phyloP scores from a whole-genome alignment of 2,797 vertebrate genomes.

The Poeciliopsis presidionis region DNA sequence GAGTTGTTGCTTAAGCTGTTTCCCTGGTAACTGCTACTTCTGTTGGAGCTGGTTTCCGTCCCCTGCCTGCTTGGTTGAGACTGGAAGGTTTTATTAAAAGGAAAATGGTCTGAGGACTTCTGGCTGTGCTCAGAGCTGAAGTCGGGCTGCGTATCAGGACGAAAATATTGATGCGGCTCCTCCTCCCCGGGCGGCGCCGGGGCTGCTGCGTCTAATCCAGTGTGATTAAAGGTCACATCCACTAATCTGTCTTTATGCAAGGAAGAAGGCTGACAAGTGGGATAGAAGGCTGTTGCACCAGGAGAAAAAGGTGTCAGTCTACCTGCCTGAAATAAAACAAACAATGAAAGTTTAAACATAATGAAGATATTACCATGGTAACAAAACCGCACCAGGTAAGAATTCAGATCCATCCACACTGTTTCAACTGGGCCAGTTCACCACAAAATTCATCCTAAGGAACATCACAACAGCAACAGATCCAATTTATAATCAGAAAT shows the following conservation, averaged over 20 bases:
- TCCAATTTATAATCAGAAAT: not conserved
- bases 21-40: constrained; percentile 52
- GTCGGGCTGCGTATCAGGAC: constrained; percentile 33
- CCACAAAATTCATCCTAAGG: not conserved
- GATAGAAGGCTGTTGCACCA: constrained; percentile 12
- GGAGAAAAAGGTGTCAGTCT: constrained; percentile 5
- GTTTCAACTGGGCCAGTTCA: not conserved
- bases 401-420: too few relatives aligned
- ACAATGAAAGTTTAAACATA: not conserved
- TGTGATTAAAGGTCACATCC: constrained; percentile 31
- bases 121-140: constrained; percentile 61
- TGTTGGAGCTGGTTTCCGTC: constrained; percentile 44
- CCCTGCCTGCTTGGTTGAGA: constrained; percentile 9
- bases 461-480: not conserved
- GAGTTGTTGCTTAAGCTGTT: constrained; percentile 49
- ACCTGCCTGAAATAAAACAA: constrained; percentile 51
- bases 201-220: constrained; percentile 17
- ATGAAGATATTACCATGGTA: not conserved
- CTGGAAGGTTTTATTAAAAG: constrained; percentile 46
- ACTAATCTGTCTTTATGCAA: constrained; percentile 11
- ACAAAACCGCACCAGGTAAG: not conserved
- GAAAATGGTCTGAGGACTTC: constrained; percentile 46
- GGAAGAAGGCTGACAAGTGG: constrained; percentile 22
- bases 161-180: constrained; percentile 40
- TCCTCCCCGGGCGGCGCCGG: constrained; percentile 23